A percentile compares a stretch with the other conserved stretches of the same genome.
These are phyloP conservation scores for Cochlearius cochlearius DNA, from an alignment of 2,113 vertebrate genomes.

Conservation along the genomic window DNA sequence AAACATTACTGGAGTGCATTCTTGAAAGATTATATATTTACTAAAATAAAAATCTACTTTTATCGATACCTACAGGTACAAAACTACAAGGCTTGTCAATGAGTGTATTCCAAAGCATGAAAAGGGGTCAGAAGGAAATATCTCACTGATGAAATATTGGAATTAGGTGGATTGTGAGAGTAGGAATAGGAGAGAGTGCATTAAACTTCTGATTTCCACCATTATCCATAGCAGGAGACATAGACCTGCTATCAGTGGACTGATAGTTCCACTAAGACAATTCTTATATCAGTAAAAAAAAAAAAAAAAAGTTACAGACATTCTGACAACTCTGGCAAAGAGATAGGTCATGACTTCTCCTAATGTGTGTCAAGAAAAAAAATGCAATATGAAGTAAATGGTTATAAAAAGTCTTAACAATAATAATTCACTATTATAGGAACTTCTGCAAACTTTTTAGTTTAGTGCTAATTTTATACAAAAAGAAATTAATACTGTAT, in stretches of 20 bases:
- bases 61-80: background rate
- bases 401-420: background rate
- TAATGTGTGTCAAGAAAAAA: background rate
- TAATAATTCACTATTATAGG: background rate
- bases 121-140: background rate
- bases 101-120: background rate
- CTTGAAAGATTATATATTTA: background rate
- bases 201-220: background rate
- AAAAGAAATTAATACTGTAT: slow-evolving; percentile 27
- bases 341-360: background rate
- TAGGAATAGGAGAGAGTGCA: background rate
- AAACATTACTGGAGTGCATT: background rate
- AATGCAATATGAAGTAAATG: background rate
- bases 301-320: background rate
- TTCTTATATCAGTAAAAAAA: background rate
- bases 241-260: background rate
- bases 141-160: background rate
- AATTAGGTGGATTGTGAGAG: background rate
- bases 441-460: background rate
- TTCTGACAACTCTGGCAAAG: background rate
- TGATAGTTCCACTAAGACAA: background rate
- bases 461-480: slow-evolving; percentile 3
- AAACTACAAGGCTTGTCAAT: background rate
- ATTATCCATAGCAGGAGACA: background rate
- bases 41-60: background rate